These are phyloP conservation scores for Cladorhizidae sp. DNA, from an alignment of 37 sponge, comb jelly and placozoan genomes.

Conservation along the genomic window DNA sequence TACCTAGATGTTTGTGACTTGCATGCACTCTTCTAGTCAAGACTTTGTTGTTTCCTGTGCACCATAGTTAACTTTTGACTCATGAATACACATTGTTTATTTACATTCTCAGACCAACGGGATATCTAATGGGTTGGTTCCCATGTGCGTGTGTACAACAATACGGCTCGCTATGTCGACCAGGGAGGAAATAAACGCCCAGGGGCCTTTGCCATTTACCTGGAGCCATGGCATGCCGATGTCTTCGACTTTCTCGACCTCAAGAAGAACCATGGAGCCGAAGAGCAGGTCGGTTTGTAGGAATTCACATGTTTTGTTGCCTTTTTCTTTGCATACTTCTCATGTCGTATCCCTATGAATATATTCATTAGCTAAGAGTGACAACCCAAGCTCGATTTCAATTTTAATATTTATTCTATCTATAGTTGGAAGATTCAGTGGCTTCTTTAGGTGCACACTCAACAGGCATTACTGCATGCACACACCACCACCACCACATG, in stretches of 20 bases:
- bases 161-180: conserved; percentile 98
- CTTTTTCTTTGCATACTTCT: neutral
- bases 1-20: too few species aligned
- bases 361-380: neutral
- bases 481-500: too few species aligned
- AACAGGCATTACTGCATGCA: too few species aligned
- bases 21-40: too few species aligned
- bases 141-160: conserved; percentile 98
- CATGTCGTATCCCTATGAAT: neutral
- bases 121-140: conserved; percentile 94
- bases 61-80: too few species aligned
- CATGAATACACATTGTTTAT: too few species aligned
- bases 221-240: conserved; percentile 99
- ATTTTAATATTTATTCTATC: too few species aligned
- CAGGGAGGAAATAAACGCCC: conserved; percentile 99
- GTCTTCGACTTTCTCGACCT: conserved; percentile 95
- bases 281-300: conserved; percentile 81
- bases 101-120: conserved; percentile 99
- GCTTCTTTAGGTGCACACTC: too few species aligned
- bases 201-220: conserved; percentile 98
- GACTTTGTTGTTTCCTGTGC: too few species aligned
- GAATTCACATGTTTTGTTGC: too few species aligned
- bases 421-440: too few species aligned
- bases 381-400: too few species aligned
- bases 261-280: conserved; percentile 97